Evolutionary conservation across 2,113 vertebrate genomes (phyloP).

Genomic region (Pseudois nayaur): DNA sequence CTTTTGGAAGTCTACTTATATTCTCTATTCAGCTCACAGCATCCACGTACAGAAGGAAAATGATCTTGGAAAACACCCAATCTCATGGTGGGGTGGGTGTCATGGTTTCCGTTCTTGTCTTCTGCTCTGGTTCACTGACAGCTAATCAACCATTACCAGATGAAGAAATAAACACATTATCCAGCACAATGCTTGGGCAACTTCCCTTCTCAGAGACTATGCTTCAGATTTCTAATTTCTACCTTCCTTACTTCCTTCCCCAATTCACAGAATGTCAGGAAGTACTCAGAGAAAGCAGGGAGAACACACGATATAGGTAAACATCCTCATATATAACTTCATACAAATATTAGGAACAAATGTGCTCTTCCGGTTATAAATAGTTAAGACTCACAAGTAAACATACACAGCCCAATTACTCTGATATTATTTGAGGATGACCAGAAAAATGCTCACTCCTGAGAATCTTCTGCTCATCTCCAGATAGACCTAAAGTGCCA

Average conservation of each 20-base stretch:
- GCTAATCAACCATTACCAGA: neutral
- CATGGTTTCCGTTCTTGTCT: conserved; percentile 49
- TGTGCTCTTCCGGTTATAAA: neutral
- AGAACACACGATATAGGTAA: neutral
- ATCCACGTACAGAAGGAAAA: neutral
- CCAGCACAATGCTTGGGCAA: neutral
- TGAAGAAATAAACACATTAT: neutral
- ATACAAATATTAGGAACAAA: neutral
- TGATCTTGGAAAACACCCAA: conserved; percentile 45
- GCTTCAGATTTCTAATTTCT: neutral
- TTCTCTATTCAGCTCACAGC: neutral
- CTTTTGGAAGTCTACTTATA: conserved; percentile 10
- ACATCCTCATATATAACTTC: neutral
- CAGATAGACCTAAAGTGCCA: neutral
- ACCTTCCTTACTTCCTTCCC: neutral
- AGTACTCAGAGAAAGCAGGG: neutral
- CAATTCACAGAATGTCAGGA: neutral
- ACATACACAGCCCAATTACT: neutral
- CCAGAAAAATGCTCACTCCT: neutral
- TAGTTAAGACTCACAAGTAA: neutral
- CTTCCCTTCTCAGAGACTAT: neutral
- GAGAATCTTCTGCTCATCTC: neutral
- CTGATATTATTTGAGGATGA: neutral
- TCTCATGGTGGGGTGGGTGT: conserved; percentile 46
- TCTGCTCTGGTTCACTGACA: conserved; percentile 48